Percentiles rank a stretch among this genome's conserved stretches.
Evolutionary conservation across 2,113 vertebrate genomes (phyloP).

Genomic region (Manacus vitellinus): DNA sequence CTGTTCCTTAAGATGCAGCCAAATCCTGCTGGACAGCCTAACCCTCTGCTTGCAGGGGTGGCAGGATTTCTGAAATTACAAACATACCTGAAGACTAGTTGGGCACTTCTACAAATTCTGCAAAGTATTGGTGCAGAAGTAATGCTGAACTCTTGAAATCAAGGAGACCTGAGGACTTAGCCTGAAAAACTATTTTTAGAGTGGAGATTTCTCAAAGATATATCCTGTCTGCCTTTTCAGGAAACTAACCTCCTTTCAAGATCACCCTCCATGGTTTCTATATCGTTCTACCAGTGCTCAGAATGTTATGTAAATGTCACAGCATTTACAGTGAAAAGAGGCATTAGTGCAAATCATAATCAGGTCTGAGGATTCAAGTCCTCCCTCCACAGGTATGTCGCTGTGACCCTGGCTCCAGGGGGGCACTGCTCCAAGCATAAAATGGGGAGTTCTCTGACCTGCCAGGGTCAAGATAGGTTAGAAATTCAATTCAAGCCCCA

Average conservation of each 20-base stretch:
- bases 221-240: not conserved
- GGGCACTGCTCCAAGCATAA: not conserved
- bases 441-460: not conserved
- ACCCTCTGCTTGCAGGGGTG: not conserved
- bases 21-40: not conserved
- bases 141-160: not conserved
- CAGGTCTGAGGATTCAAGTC: not conserved
- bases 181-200: not conserved
- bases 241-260: not conserved
- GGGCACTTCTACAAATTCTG: not conserved
- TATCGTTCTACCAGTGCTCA: not conserved
- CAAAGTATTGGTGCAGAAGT: not conserved
- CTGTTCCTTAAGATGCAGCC: not conserved
- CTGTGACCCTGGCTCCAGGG: not conserved
- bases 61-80: not conserved
- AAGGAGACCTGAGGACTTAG: not conserved
- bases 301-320: not conserved
- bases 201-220: not conserved
- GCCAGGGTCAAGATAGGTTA: not conserved
- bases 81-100: not conserved
- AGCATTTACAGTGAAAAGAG: not conserved
- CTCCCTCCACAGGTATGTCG: not conserved
- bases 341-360: slow-evolving; percentile 1
- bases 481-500: not conserved
- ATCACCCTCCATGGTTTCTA: not conserved